Evolutionary conservation across 2,113 vertebrate species (phyloP), one percentile per base, ranked within the genome.

Genomic region (Reinhardtius hippoglossoides): DNA sequence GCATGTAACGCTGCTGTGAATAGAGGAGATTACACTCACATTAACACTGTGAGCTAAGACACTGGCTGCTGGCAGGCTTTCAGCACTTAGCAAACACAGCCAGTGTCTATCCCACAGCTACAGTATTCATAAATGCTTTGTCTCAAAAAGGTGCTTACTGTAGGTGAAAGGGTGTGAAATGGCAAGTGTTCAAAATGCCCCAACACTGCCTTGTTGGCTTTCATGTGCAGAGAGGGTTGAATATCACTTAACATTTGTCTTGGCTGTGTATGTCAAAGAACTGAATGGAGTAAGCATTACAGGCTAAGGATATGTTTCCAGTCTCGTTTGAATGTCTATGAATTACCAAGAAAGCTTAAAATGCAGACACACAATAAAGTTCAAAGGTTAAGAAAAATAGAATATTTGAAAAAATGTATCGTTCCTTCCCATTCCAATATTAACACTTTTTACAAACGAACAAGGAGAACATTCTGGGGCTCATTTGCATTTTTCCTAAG

Each of bases 1-100:
- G 66, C 71, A 56, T 83, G 81, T 52, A 67, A 66, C 50, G 35
- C 71, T 52, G 58, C 74, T 55, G 71, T 89, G 83, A 83, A 78
- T 76, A 58, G 74, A 77, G 71, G 55, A 80, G 87, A 89, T 88
- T 87, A 90, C 78, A 27, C 86, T 88, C 77, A 72, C 81, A 82
- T 87, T 87, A 87, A 69, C 75, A 86, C 74, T 12, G 76, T 8
- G 5, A 83, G 69, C 69, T 68, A 56, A 88, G 81, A 77, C 87
- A 60, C 52, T 74, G 70, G 50, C 44, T 63, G 61, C 62, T 78
- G 75, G 77, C 44, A 67, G 71, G 68, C 35, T 31, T 57, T 88
- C 69, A 84, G 59, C 71, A 56, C 69, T 81, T 21, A 60, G 65
- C n/a, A 13, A 72, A 66, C 66, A 74, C 62, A 60, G 46, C n/a